Conservation (phyloP, 2,888 invertebrate species). For the Capitulum mitella region DNA sequence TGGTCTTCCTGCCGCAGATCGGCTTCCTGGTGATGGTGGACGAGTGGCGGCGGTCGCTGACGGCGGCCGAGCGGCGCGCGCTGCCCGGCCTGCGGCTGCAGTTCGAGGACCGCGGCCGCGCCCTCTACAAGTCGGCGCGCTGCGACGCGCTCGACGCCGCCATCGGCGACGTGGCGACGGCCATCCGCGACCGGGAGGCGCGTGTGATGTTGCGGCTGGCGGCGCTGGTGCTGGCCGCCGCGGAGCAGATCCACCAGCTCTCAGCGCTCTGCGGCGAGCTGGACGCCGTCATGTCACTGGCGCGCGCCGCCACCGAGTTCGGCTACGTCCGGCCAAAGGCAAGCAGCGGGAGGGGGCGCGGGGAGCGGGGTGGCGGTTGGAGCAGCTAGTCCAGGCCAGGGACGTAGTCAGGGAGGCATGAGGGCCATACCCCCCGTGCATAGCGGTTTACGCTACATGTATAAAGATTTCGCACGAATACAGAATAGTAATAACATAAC, state of each 20-base stretch:
- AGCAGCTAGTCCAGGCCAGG: no score
- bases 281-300: constrained; percentile 60
- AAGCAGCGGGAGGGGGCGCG: neutral
- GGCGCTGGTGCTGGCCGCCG: constrained; percentile 54
- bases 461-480: no score
- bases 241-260: constrained; percentile 51
- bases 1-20: constrained; percentile 64
- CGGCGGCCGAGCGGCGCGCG: no score
- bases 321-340: constrained; percentile 55
- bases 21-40: constrained; percentile 57
- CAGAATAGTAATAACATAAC: no score
- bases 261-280: constrained; percentile 58
- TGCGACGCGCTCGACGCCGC: constrained; percentile 42
- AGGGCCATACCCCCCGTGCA: no score
- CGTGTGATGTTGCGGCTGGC: constrained; percentile 60
- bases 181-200: neutral
- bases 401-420: no score
- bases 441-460: no score
- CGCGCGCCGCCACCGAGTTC: constrained; percentile 56
- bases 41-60: neutral
- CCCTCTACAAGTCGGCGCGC: constrained; percentile 62
- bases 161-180: neutral
- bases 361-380: neutral
- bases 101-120: constrained; percentile 58
- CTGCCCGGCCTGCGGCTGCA: constrained; percentile 57